These are phyloP conservation scores for Sepiola atlantica DNA, from an alignment of 2,888 invertebrate species.

Conservation along the genomic window DNA sequence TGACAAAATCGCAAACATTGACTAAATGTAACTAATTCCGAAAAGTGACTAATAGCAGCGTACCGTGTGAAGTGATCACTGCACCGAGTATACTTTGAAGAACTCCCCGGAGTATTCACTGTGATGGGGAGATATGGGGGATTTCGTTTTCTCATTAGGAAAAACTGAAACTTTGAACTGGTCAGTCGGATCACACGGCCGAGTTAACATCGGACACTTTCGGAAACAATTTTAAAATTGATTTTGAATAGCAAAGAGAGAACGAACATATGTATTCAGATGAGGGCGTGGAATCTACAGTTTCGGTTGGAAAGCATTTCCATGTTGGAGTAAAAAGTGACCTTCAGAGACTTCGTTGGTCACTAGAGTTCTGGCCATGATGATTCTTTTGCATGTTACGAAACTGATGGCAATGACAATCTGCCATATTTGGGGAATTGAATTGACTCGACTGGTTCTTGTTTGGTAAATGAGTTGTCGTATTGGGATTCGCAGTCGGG, in stretches of 20 bases:
- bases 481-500: background rate
- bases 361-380: background rate
- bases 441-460: background rate
- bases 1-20: background rate
- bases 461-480: background rate
- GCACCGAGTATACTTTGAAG: background rate
- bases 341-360: conserved; percentile 15
- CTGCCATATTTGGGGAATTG: background rate
- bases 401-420: background rate
- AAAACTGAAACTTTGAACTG: background rate
- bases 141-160: background rate
- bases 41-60: conserved; percentile 7
- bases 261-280: background rate
- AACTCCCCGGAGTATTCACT: background rate
- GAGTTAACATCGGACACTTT: background rate
- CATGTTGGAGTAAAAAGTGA: background rate
- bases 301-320: background rate
- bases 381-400: conserved; percentile 20
- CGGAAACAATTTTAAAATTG: background rate
- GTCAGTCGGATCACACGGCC: background rate
- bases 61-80: background rate
- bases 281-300: background rate
- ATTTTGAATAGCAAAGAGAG: background rate
- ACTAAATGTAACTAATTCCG: background rate
- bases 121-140: background rate